Evolutionary conservation across 2,113 vertebrate genomes (phyloP), one percentile per base, ranked within the genome.

Genomic region (Marmota monax): DNA sequence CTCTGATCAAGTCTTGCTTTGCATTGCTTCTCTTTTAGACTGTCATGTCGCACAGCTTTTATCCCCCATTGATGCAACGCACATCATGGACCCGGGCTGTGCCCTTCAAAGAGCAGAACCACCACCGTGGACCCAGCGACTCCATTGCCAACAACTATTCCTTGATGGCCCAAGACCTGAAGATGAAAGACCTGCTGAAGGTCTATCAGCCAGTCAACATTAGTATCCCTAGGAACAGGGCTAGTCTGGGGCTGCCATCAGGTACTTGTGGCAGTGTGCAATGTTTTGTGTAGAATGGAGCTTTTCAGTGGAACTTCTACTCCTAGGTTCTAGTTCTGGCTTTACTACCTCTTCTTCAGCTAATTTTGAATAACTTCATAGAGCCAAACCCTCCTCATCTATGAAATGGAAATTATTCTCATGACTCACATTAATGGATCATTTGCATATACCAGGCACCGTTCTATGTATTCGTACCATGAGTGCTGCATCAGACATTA

Each of bases 61-160:
- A 99, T 37, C 99, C 99, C 13, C 99, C 99, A 58, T 98, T 99
- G 93, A 99, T 99, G 98, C 99, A 99, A 95, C 61, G 63, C 48
- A 92, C 74, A 0, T 99, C 98, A 0, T 98, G 98, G 99, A 99
- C 98, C 34, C 92, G 98, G 94, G 99, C 99, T 16, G 98, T 96
- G 83, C 99, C 99, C 0, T 99, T 99, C 97, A 99, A 99, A 98
- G 99, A 99, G 37, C 98, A 98, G 67, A 69, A 51, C 13, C 94
- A 98, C 95, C 96, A 98, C 92, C 98, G 98, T 32, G 99, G 98
- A 67, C 99, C 98, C 1, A 99, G 99, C 83, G 99, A 99, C 94
- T 99, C 99, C 89, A 99, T 99, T 80, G 99, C 98, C 89, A 99
- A 99, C 97, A 99, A 99, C 96, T 99, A 99, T 84, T 99, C 98